Evolutionary conservation across 1,140 invertebrate genomes (phyloP).

Genomic region (Sycophaga agraensis): DNA sequence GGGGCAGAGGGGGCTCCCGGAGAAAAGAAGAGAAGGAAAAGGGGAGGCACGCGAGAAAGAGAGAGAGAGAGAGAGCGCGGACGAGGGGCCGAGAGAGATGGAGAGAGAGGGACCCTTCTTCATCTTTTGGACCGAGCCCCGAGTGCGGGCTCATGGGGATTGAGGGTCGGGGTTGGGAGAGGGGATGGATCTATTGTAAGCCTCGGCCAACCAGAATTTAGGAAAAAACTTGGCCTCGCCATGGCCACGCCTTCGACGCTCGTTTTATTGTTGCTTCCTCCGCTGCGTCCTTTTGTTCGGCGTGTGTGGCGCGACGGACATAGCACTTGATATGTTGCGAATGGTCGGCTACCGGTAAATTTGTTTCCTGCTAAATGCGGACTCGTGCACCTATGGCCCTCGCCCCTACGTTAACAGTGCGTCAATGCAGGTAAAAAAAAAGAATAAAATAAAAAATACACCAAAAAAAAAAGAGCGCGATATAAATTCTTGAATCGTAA

Average conservation of each 20-base stretch:
- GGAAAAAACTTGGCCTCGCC: conserved; percentile 39
- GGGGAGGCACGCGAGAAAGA: background rate
- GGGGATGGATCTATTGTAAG: conserved; percentile 38
- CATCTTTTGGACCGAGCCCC: background rate
- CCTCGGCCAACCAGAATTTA: conserved; percentile 48
- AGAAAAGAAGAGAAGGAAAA: no score
- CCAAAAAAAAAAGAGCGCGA: no score
- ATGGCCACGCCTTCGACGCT: conserved; percentile 47
- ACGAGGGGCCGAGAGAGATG: conserved; percentile 7
- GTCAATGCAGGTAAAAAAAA: no score
- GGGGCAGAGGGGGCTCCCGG: conserved; percentile 2
- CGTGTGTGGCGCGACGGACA: no score
- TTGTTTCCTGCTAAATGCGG: no score
- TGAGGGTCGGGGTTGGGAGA: background rate
- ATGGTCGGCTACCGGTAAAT: no score
- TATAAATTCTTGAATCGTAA: no score
- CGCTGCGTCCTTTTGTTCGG: no score
- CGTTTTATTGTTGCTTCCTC: conserved; percentile 4
- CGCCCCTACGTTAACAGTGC: no score
- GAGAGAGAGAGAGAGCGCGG: background rate
- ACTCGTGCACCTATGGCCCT: no score
- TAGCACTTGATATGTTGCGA: no score
- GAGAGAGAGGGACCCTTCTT: background rate
- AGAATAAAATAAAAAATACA: no score
- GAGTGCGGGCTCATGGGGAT: background rate